Base-by-base conservation (phyloP, 2,888 invertebrate species). In the Drosophila tripunctata region DNA sequence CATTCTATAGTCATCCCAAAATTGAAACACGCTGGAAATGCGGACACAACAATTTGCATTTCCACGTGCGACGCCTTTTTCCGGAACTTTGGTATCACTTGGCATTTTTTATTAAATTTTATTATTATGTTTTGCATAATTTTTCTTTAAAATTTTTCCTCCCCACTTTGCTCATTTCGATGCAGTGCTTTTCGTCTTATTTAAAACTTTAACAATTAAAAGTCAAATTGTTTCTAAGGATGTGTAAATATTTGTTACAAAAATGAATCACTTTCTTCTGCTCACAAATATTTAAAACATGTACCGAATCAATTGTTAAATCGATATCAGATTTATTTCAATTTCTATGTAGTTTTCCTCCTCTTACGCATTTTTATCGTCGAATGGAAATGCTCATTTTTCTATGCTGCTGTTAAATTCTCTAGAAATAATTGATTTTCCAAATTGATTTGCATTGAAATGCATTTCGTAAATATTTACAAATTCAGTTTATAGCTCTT, bases 91-190 rank as follows among this genome's bases (percentile, higher is more conserved):
- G 36, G 55, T 58, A n/a, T 36, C 36, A 54, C 71, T 58, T 56
- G 70, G 63, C 66, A 74, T 75, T 80, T 65, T 67, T 84, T 87
- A 80, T 81, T 69, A 70, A 84, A 81, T 87, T 80, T 77, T 81
- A 87, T 83, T 80, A 71, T 84, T 62, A 77, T 87, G 78, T 74
- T 84, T 84, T 77, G 84, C 84, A 87, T 84, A 87, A 81, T 87
- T 84, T 79, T 31, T 40, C 24, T 6, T 2, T 7, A 48, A 44
- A 27, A 27, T 43, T 51, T 44, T 41, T 45, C 8, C 38, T 47
- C 36, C 27, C 12, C 3, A 22, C n/a, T 36, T 22, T 8, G 19
- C 12, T 12, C 6, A 19, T 7, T 48, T 14, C 1, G 6, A 15
- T n/a, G 7, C 36, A 10, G 27, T 17, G 35, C n/a, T 12, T 27